Conservation (phyloP, 2,113 vertebrate species). For the Tragulus kanchil region DNA sequence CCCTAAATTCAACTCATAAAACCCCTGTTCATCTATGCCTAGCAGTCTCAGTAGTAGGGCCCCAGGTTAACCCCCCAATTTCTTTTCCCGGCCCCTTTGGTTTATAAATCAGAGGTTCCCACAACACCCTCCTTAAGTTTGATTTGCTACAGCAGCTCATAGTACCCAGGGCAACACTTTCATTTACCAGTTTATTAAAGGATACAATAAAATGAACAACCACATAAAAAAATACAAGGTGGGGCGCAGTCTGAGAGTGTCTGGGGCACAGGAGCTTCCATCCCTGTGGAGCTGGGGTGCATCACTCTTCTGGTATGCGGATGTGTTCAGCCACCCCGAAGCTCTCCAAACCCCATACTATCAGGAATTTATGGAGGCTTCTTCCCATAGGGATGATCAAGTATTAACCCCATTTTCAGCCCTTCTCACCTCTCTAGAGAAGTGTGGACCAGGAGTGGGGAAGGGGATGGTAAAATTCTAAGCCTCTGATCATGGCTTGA, state of each 20-base stretch:
- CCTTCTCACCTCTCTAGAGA: neutral
- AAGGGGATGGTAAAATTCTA: neutral
- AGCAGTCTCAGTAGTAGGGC: no score
- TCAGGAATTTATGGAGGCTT: neutral
- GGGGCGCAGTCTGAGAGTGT: neutral
- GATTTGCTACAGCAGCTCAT: neutral
- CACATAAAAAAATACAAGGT: neutral
- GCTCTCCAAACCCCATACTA: neutral
- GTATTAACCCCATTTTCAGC: neutral
- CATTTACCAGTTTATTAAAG: neutral
- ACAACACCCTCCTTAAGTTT: neutral
- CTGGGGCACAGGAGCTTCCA: neutral
- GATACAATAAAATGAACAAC: neutral
- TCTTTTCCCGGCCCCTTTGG: neutral
- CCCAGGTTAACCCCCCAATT: neutral
- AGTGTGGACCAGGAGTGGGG: rapidly evolving
- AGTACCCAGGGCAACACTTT: neutral
- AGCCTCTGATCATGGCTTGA: neutral
- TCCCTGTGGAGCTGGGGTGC: rapidly evolving
- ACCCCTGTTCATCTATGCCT: no score
- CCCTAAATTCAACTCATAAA: neutral
- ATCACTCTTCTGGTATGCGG: rapidly evolving
- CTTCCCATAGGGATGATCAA: neutral
- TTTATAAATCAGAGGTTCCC: neutral
- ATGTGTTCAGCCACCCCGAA: neutral